A percentile compares a stretch with the other conserved stretches of the same genome.
Conservation (phyloP, 2,113 vertebrate genomes). For the Calypte anna region DNA sequence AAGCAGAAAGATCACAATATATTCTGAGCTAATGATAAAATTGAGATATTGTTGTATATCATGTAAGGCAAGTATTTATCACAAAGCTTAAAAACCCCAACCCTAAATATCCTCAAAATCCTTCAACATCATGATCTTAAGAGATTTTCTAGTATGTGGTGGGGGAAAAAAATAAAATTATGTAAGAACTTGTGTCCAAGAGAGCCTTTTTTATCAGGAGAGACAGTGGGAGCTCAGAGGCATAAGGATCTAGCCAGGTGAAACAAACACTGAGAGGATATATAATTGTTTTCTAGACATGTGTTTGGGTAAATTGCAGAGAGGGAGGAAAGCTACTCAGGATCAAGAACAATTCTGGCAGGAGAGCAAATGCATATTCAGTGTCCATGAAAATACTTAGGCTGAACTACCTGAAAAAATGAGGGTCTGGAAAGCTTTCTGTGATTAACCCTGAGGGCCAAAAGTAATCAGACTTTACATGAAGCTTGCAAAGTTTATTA, state of each 20-base stretch:
- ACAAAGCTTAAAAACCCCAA: not conserved
- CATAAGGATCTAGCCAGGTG: not conserved
- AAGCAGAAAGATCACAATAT: not conserved
- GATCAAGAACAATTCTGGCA: not conserved
- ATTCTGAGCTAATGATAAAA: not conserved
- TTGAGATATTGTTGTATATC: not conserved
- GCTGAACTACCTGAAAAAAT: not conserved
- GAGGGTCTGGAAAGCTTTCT: not conserved
- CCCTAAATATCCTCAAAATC: accelerated
- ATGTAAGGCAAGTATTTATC: not conserved
- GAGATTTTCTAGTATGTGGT: not conserved
- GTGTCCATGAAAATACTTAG: not conserved
- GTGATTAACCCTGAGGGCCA: not conserved
- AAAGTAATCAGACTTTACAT: not conserved
- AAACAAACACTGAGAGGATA: not conserved
- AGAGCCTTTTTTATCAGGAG: not conserved
- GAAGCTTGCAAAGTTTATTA: not conserved
- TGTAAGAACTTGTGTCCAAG: not conserved
- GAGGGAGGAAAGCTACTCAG: not conserved
- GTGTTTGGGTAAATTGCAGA: not conserved
- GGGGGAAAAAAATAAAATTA: no score
- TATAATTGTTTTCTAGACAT: constrained; percentile 36
- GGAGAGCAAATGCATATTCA: not conserved
- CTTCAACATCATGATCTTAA: not conserved
- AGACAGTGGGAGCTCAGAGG: not conserved